Percentiles rank a stretch among this genome's conserved stretches.
Evolutionary conservation across 2,888 invertebrate genomes (phyloP).

Genomic region (Itoplectis maculator): DNA sequence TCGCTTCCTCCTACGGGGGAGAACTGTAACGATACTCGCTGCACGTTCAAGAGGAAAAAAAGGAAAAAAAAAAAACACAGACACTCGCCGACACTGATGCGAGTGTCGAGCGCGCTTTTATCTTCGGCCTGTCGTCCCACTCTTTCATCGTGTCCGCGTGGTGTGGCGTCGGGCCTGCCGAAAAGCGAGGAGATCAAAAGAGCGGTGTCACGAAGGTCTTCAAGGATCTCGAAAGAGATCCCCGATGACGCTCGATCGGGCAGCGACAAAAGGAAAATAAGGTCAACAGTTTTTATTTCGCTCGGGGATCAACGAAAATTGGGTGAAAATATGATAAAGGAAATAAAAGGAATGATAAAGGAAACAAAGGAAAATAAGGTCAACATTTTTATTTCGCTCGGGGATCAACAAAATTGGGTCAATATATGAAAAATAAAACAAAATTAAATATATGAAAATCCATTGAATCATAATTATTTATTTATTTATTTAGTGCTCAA

Average conservation of each 20-base stretch:
- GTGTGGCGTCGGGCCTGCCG: constrained; percentile 34
- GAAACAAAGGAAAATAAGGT: constrained; percentile 27
- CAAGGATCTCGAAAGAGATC: constrained; percentile 1
- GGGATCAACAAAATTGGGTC: not conserved
- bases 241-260: constrained; percentile 7
- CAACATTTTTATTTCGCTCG: not conserved
- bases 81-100: constrained; percentile 40
- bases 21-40: constrained; percentile 44
- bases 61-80: constrained; percentile 14
- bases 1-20: constrained; percentile 29
- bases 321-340: not conserved
- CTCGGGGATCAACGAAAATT: not conserved
- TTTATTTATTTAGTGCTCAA: not conserved
- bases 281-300: constrained; percentile 11
- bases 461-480: not conserved
- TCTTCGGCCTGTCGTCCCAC: constrained; percentile 60
- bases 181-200: constrained; percentile 55
- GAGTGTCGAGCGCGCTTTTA: constrained; percentile 63
- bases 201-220: constrained; percentile 50
- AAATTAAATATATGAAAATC: too few species aligned
- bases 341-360: not conserved
- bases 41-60: constrained; percentile 36
- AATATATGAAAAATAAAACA: not conserved
- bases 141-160: constrained; percentile 58
- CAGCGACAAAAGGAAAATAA: constrained; percentile 15